Conservation (phyloP, 2,113 vertebrate species). For the Megaleporinus macrocephalus region DNA sequence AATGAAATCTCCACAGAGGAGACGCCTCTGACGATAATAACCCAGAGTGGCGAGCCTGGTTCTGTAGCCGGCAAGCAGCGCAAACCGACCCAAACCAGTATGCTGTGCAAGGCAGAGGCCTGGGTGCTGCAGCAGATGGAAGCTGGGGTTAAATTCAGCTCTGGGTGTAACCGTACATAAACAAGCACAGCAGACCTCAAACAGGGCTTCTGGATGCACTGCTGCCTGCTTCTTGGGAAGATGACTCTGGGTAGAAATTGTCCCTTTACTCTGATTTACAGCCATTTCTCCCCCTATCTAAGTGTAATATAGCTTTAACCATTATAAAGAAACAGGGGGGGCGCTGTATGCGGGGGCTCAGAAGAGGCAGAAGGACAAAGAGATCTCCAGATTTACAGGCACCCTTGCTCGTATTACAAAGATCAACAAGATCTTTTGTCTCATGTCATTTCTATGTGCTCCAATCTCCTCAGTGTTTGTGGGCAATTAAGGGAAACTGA, state of each 20-base stretch:
- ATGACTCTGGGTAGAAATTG: slow-evolving; percentile 35
- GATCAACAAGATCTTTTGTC: no score
- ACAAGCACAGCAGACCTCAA: slow-evolving; percentile 56
- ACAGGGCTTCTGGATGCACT: slow-evolving; percentile 52
- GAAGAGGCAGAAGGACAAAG: not conserved
- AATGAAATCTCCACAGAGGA: slow-evolving; percentile 56
- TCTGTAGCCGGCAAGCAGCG: slow-evolving; percentile 42
- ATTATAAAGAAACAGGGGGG: not conserved
- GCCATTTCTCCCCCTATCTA: slow-evolving; percentile 1
- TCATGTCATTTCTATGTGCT: no score
- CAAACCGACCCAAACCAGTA: slow-evolving; percentile 59
- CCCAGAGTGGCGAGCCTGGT: slow-evolving; percentile 48
- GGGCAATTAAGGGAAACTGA: no score
- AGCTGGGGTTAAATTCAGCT: slow-evolving; percentile 61
- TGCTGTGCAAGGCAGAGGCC: slow-evolving; percentile 46
- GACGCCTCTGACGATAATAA: slow-evolving; percentile 61
- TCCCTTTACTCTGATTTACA: slow-evolving; percentile 35
- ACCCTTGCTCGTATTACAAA: no score
- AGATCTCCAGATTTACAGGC: not conserved
- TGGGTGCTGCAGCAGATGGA: slow-evolving; percentile 56
- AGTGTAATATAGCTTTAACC: slow-evolving; percentile 5
- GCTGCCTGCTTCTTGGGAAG: slow-evolving; percentile 40
- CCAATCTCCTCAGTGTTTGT: no score
- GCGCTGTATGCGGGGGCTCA: not conserved
- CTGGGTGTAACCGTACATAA: slow-evolving; percentile 61